Evolutionary conservation across 2,113 vertebrate species (phyloP).

Genomic region (Jacana jacana): DNA sequence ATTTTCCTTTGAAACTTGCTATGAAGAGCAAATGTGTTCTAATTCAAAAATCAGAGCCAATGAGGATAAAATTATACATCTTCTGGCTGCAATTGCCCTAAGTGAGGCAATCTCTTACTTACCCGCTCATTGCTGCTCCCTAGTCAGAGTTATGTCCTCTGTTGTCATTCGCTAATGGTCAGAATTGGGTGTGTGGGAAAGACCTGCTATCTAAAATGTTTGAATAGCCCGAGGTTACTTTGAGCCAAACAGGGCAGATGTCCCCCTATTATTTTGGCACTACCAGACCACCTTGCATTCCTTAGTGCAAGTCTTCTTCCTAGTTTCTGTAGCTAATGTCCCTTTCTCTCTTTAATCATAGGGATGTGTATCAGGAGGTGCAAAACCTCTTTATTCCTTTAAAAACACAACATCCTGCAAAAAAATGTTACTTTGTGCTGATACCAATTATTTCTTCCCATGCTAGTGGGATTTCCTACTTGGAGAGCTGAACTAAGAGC

Average conservation of each 20-base stretch:
- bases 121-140: background rate
- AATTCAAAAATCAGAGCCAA: background rate
- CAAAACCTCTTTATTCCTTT: background rate
- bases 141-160: background rate
- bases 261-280: background rate
- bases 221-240: background rate
- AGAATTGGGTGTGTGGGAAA: background rate
- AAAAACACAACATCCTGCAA: background rate
- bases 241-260: background rate
- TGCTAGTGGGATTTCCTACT: background rate
- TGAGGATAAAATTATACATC: background rate
- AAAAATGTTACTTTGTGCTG: background rate
- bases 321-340: background rate
- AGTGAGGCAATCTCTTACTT: background rate
- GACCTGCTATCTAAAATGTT: background rate
- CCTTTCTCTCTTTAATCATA: background rate
- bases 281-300: background rate
- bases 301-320: background rate
- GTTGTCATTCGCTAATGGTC: background rate
- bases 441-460: background rate
- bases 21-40: background rate
- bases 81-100: background rate
- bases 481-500: background rate
- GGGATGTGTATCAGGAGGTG: background rate
- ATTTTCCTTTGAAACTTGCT: background rate